Base-by-base conservation (phyloP, 2,888 invertebrate genomes). In the Conops quadrifasciatus region DNA sequence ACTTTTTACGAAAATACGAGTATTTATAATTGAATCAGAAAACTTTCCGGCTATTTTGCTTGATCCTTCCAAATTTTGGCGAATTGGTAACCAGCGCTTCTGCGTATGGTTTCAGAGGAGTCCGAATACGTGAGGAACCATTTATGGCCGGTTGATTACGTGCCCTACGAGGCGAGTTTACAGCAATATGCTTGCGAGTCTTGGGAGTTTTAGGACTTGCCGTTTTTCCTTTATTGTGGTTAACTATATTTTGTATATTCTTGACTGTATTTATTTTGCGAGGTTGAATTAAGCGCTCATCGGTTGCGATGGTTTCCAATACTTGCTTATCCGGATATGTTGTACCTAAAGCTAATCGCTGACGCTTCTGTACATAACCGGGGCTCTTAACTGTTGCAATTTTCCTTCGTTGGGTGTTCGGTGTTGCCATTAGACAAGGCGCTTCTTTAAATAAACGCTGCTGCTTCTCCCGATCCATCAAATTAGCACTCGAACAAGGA, bases 361-460 rank as follows among this genome's bases (percentile, higher is more conserved):
- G 74, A 16, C 76, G 67, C 62, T 77, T 78, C 19, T 77, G 75
- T 45, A 76, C 71, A 45, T 67, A 73, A 0, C 77, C 77, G 0
- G 77, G 78, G 68, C 77, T 78, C 64, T 75, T 77, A 19, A 71
- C 49, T 11, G 51, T 63, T 19, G 11, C 24, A 24, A n/a, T 9
- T 24, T 30, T 30, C 15, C 53, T 36, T 66, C 24, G 30, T 4
- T 16, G 24, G 16, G 15, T 9, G 9, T 71, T 63, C 19, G 75
- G 73, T 11, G 73, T 72, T 13, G 72, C 69, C n/a, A 15, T 21
- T 30, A 21, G n/a, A 43, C 21, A 2, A 2, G 36, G 2, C 15
- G 21, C 11, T 47, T 47, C 21, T 19, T 45, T 47, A n/a, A 15
- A 7, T 21, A 26, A 16, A 58, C 15, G 24, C 2, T 2, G 58